phyloP scores from a whole-genome alignment of 2,888 invertebrate genomes.

The Idaea dimidiata region DNA sequence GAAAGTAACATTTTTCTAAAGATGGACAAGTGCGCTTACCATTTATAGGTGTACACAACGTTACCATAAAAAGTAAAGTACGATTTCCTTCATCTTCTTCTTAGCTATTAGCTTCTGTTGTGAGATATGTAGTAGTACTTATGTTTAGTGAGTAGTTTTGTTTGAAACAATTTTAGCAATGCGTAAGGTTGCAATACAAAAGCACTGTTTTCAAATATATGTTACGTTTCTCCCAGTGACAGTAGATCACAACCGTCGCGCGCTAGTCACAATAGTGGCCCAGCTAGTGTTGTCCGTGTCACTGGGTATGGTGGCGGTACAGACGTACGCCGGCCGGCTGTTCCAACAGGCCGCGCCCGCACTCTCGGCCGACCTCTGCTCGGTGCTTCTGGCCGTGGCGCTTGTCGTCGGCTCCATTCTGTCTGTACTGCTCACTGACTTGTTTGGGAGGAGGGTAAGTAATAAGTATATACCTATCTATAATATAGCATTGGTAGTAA shows the following conservation, averaged over 20 bases:
- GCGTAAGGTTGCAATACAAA: not conserved
- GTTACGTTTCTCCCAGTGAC: conserved; percentile 28
- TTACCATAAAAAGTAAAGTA: too few relatives aligned
- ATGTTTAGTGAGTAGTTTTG: too few relatives aligned
- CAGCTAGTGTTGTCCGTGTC: conserved; percentile 32
- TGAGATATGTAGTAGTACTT: too few relatives aligned
- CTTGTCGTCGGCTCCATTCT: conserved; percentile 63
- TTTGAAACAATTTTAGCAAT: too few relatives aligned
- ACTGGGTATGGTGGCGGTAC: conserved; percentile 46
- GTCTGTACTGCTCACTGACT: conserved; percentile 66
- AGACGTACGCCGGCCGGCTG: conserved; percentile 61
- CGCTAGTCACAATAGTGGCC: conserved; percentile 25
- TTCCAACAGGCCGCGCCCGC: conserved; percentile 66
- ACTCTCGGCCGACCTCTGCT: conserved; percentile 63
- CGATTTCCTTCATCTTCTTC: too few relatives aligned
- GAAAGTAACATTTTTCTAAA: too few relatives aligned
- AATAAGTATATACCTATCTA: too few relatives aligned
- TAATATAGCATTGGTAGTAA: too few relatives aligned
- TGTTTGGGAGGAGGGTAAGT: conserved; percentile 71
- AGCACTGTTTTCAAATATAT: conserved; percentile 1
- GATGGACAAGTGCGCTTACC: too few relatives aligned
- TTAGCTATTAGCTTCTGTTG: too few relatives aligned
- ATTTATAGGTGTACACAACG: too few relatives aligned
- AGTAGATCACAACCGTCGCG: conserved; percentile 60
- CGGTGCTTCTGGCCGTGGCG: conserved; percentile 76